phyloP scores from a whole-genome alignment of 2,888 invertebrate species.

The Sacculina carcini region DNA sequence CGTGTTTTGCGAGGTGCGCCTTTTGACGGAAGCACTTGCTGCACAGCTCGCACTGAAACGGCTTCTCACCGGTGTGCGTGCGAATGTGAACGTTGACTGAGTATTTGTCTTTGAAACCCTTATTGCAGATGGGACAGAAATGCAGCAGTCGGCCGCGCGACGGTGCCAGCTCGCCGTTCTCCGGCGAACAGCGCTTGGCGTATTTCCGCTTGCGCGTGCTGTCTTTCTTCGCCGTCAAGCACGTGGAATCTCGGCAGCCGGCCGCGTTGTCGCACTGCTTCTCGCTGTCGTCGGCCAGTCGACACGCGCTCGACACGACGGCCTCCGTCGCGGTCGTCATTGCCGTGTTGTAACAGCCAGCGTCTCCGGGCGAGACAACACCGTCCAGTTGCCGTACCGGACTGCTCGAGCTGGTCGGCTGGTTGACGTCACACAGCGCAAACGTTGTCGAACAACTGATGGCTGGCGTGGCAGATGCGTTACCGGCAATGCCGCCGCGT shows the following conservation, averaged over 20 bases:
- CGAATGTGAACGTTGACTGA: conserved; percentile 91
- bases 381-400: not conserved
- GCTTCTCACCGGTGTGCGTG: conserved; percentile 93
- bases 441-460: not conserved
- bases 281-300: conserved; percentile 10
- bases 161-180: conserved; percentile 10
- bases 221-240: conserved; percentile 3
- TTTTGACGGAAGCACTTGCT: conserved; percentile 67
- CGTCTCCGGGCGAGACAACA: conserved; percentile 3
- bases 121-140: conserved; percentile 66
- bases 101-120: conserved; percentile 85
- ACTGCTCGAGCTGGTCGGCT: not conserved
- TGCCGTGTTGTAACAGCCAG: conserved; percentile 12
- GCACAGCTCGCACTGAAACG: conserved; percentile 78
- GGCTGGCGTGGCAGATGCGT: not conserved
- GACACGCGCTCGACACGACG: conserved; percentile 6
- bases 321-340: conserved; percentile 10
- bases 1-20: conserved; percentile 72
- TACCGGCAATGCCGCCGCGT: not conserved
- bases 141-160: conserved; percentile 39
- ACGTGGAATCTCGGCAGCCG: conserved; percentile 6
- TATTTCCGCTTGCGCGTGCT: conserved; percentile 13
- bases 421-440: no score
- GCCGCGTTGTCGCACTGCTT: conserved; percentile 9
- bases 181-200: conserved; percentile 10